These are phyloP conservation scores for Oreonectes daqikongensis DNA, from an alignment of 2,797 vertebrate genomes.

Conservation along the genomic window DNA sequence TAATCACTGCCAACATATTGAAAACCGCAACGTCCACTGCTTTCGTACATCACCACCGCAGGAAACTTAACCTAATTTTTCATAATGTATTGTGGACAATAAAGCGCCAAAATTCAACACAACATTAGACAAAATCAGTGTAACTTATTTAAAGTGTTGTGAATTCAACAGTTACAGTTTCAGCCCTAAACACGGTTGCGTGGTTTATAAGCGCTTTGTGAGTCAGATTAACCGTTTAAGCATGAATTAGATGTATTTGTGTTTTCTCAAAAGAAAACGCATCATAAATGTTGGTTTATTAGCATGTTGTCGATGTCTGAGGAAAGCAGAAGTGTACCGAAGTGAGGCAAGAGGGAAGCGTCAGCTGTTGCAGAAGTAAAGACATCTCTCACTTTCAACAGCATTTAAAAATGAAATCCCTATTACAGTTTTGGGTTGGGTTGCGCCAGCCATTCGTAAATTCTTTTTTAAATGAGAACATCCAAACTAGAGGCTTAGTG, in stretches of 20 bases:
- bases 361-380: constrained; percentile 42
- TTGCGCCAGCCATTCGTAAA: no score
- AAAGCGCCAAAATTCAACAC: neutral
- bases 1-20: constrained; percentile 36
- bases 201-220: neutral
- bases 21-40: neutral
- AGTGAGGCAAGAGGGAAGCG: constrained; percentile 24
- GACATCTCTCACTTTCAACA: neutral
- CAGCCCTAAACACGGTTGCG: neutral
- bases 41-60: neutral
- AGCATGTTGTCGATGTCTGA: neutral
- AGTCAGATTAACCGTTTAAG: neutral
- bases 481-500: no score
- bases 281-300: neutral
- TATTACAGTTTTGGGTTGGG: neutral
- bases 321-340: constrained; percentile 24
- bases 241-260: neutral
- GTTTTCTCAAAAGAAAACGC: neutral
- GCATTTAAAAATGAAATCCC: neutral
- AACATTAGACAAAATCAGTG: no score
- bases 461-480: no score
- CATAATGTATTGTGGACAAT: neutral
- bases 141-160: no score
- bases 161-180: neutral
- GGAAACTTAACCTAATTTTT: neutral